A percentile compares a stretch with the other conserved stretches of the same genome.
phyloP scores from a whole-genome alignment of 2,113 vertebrate genomes.

The Columba livia region DNA sequence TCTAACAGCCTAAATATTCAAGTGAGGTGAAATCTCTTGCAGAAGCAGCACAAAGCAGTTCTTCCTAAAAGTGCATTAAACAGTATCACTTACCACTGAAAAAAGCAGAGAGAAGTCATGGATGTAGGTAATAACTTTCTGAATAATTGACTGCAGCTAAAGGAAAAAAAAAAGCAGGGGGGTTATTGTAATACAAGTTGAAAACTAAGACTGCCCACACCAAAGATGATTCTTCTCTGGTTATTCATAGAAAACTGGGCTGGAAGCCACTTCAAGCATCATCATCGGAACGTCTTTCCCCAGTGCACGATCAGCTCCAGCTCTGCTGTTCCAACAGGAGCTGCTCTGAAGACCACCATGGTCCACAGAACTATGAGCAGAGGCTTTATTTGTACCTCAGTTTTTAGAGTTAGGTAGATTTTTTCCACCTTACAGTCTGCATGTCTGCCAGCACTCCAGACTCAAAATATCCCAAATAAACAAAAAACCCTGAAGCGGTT shows the following conservation, averaged over 20 bases:
- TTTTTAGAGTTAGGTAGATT: neutral
- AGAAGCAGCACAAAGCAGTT: neutral
- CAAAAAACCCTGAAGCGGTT: neutral
- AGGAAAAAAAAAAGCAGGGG: neutral
- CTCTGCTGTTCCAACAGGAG: neutral
- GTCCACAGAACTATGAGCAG: neutral
- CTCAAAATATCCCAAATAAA: neutral
- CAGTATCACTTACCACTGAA: slow-evolving; percentile 86
- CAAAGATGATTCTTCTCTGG: neutral
- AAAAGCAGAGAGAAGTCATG: slow-evolving; percentile 95
- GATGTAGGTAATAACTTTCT: slow-evolving; percentile 90
- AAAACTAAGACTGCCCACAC: neutral
- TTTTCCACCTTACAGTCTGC: neutral
- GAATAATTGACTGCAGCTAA: slow-evolving; percentile 93
- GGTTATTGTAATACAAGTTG: neutral
- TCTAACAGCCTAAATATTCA: neutral
- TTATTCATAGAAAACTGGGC: neutral
- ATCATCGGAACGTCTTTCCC: neutral
- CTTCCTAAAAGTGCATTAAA: neutral
- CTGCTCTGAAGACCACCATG: neutral
- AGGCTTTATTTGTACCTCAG: neutral
- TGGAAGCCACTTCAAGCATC: neutral
- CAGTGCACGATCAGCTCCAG: neutral
- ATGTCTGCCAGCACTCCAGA: neutral
- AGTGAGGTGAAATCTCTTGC: neutral